Evolutionary conservation across 2,888 invertebrate species (phyloP), one percentile per base, ranked within the genome.

Genomic region (Phyllotreta striolata): DNA sequence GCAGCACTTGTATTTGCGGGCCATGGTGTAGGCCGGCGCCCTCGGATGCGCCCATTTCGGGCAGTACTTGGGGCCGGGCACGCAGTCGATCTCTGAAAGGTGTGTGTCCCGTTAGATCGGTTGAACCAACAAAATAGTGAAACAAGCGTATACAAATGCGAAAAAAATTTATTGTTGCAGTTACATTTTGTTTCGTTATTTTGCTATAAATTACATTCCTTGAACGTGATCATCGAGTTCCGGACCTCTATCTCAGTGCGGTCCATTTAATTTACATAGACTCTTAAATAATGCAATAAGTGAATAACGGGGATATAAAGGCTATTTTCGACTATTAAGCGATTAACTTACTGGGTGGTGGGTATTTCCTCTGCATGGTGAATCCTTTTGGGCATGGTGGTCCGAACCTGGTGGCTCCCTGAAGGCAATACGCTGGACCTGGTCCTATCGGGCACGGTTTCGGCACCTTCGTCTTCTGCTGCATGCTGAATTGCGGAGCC

Each of bases 401-500:
- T 38, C 86, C 86, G 65, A 74, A 77, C 58, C 81, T 77, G 3
- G 84, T 86, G 68, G 82, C 70, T 74, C 85, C 84, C 6, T 84
- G 78, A 46, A 88, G 80, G 51, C 85, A 83, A 56, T 84, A 81
- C 68, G 79, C 74, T 58, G 85, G 81, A 67, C 82, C 82, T 74
- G 85, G 84, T 41, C 81, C 71, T 71, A 79, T 69, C 65, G 71
- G 68, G 63, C 62, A 4, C 66, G 39, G 3, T 14, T 13, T 6
- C 64, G 62, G 9, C 74, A 68, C 37, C 83, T 81, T 10, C 79
- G 78, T 49, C 87, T 83, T 81, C 10, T 79, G 78, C 49, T 87
- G 86, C 78, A 90, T 85, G 52, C 87, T 86, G 78, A 83, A 90
- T 77, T 88, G 86, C 4, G 90, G 90, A 78, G 84, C 84, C 69